Conservation (phyloP, 2,888 invertebrate genomes). For the Allophyes oxyacanthae region DNA sequence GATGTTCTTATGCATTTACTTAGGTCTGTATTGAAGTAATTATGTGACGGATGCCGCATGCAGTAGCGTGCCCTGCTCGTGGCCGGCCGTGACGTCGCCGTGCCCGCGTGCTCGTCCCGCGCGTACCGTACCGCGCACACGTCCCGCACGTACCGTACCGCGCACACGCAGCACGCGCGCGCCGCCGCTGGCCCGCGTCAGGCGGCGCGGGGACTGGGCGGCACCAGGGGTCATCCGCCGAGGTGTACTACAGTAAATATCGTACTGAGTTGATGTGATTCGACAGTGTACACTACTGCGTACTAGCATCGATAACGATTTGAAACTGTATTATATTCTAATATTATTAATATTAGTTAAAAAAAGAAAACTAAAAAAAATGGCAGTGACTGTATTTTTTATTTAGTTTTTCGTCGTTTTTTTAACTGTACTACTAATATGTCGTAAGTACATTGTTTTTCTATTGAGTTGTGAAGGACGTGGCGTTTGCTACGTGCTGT, state of each 20-base stretch:
- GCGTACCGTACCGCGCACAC: too few species aligned
- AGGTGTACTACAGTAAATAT: too few species aligned
- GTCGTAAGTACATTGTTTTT: slow-evolving; percentile 55
- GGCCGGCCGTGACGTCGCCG: too few species aligned
- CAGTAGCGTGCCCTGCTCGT: slow-evolving; percentile 15
- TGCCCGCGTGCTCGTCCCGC: too few species aligned
- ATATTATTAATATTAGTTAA: slow-evolving; percentile 58
- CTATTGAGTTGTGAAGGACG: slow-evolving; percentile 53
- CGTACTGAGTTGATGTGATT: not conserved
- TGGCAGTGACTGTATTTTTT: slow-evolving; percentile 63
- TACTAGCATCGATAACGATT: slow-evolving; percentile 44
- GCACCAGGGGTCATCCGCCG: too few species aligned
- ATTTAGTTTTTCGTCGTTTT: slow-evolving; percentile 58
- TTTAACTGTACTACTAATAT: slow-evolving; percentile 52
- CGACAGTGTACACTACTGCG: slow-evolving; percentile 29
- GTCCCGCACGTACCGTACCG: too few species aligned
- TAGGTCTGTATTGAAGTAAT: slow-evolving; percentile 60
- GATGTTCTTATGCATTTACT: slow-evolving; percentile 63
- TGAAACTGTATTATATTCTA: slow-evolving; percentile 63
- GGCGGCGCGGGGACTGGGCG: too few species aligned
- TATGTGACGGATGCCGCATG: slow-evolving; percentile 48
- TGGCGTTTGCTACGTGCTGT: slow-evolving; percentile 36
- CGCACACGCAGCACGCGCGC: too few species aligned
- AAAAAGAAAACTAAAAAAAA: slow-evolving; percentile 60
- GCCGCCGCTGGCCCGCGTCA: too few species aligned